Evolutionary conservation across 1,140 invertebrate species (phyloP), one percentile per base, ranked within the genome.

Genomic region (Drosophila mojavensis): DNA sequence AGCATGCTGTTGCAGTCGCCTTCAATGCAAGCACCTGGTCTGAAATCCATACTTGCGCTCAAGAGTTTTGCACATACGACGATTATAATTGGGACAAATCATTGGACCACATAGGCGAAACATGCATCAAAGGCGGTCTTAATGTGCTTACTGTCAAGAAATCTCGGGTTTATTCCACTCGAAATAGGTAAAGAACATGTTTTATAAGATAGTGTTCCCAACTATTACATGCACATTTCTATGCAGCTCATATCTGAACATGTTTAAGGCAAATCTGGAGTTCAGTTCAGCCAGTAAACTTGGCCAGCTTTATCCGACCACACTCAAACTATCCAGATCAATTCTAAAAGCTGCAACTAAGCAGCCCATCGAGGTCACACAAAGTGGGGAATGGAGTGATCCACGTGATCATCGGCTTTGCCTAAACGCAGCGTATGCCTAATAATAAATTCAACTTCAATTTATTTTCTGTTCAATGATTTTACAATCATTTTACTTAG

Each of bases 71-170:
- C 93, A 95, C 95, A 3, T 99, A 98, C 93, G 99, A 99, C 92
- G 99, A 99, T 91, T 99, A 99, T 93, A 99, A 99, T 92, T 99
- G 99, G 98, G 98, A 99, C 86, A 99, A 98, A 97, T 98, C 97
- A 15, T 92, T 99, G 72, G 96, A 99, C 75, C 96, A 99, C 92
- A 94, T 99, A 13, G 98, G 97, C 24, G 96, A 97, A 88, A 95
- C 96, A 68, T 98, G 98, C 93, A 93, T 98, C 63, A 94, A 94
- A 7, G 93, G 96, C 17, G 97, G 96, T 75, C 94, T 99, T 36
- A 95, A 96, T 70, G 96, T 97, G 0, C 95, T 99, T 93, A 95
- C 98, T 67, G 95, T 97, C 86, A 95, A 97, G 80, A 97, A 97
- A 4, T 97, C 98, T 0, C 93, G 98, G 60, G 97, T 99, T 43